These are phyloP conservation scores for Periophthalmus magnuspinnatus DNA, from an alignment of 2,797 vertebrate species.

Conservation along the genomic window DNA sequence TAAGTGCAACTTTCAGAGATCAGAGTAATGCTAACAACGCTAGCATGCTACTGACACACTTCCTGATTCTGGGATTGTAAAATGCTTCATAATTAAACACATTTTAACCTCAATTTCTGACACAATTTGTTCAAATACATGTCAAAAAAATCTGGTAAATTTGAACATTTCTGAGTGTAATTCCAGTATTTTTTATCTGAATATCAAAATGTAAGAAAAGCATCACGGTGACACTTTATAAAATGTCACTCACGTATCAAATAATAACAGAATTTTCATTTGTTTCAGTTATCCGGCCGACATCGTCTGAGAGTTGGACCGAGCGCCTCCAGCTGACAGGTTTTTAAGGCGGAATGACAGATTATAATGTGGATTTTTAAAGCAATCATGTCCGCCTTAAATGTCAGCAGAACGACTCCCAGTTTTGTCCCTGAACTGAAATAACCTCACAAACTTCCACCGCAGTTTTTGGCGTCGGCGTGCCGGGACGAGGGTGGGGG, in stretches of 20 bases:
- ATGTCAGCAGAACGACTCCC: neutral
- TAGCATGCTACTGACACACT: too few species aligned
- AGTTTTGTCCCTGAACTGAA: slow-evolving; percentile 7
- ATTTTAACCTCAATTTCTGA: too few species aligned
- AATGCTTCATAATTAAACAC: too few species aligned
- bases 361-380: slow-evolving; percentile 14
- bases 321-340: neutral
- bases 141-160: too few species aligned
- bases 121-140: too few species aligned
- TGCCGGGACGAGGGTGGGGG: neutral
- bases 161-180: too few species aligned
- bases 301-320: neutral
- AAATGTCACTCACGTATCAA: neutral
- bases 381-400: slow-evolving; percentile 1
- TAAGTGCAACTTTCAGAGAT: too few species aligned
- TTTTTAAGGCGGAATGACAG: neutral
- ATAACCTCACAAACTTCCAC: slow-evolving; percentile 16
- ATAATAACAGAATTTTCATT: neutral
- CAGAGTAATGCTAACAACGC: too few species aligned
- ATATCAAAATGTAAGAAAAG: neutral
- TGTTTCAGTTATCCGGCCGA: neutral
- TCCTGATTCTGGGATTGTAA: too few species aligned
- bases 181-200: neutral
- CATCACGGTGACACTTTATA: neutral
- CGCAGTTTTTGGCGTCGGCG: slow-evolving; percentile 7